These are phyloP conservation scores for Bombus superbus DNA, from an alignment of 1,140 invertebrate species.

Conservation along the genomic window DNA sequence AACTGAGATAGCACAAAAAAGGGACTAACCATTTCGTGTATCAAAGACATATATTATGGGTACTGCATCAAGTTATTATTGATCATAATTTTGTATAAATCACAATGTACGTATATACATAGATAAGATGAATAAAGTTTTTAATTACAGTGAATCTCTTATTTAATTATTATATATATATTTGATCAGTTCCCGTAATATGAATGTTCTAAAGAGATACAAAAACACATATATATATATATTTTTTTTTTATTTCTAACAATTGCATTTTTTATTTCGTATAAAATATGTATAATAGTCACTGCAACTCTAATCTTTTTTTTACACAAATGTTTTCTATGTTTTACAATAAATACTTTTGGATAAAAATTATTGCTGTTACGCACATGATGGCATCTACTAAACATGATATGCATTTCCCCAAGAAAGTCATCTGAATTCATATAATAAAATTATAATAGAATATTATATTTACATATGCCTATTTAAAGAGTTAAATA, in stretches of 20 bases:
- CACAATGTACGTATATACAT: neutral
- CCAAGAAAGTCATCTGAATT: neutral
- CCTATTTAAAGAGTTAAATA: slow-evolving; percentile 11
- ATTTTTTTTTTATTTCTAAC: neutral
- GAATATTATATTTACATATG: neutral
- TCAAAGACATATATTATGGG: slow-evolving; percentile 44
- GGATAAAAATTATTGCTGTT: slow-evolving; percentile 17
- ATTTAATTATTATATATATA: neutral
- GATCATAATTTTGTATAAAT: slow-evolving; percentile 11
- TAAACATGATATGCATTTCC: neutral
- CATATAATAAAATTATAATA: neutral
- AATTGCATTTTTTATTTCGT: slow-evolving; percentile 24
- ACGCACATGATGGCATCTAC: neutral
- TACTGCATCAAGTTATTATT: slow-evolving; percentile 37
- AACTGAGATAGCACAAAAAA: slow-evolving; percentile 81
- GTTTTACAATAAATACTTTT: slow-evolving; percentile 49
- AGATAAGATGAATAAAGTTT: neutral
- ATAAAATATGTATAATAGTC: slow-evolving; percentile 32
- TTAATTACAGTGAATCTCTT: neutral
- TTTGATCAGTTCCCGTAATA: slow-evolving; percentile 11
- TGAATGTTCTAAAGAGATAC: neutral
- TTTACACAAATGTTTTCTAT: slow-evolving; percentile 29
- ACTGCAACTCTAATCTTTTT: slow-evolving; percentile 11
- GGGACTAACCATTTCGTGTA: slow-evolving; percentile 82
- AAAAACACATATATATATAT: neutral